These are phyloP conservation scores for Pogonocichla stellata DNA, from an alignment of 2,113 vertebrate species.

Conservation along the genomic window DNA sequence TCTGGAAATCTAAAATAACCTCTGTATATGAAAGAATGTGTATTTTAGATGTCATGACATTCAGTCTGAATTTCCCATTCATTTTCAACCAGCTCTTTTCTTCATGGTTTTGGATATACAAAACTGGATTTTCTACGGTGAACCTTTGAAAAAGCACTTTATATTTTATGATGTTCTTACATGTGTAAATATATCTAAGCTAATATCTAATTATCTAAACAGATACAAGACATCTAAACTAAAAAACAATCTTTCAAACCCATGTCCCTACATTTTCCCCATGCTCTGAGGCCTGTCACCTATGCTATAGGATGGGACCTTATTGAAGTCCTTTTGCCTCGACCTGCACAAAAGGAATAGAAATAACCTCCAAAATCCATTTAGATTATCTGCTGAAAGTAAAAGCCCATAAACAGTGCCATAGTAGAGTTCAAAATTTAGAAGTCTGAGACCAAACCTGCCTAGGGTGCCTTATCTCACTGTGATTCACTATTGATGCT, in stretches of 20 bases:
- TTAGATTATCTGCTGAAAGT: neutral
- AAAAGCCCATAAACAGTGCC: neutral
- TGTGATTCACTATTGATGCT: neutral
- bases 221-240: neutral
- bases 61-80: neutral
- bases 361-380: neutral
- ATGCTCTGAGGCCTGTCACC: neutral
- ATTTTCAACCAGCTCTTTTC: neutral
- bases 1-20: neutral
- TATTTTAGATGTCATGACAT: neutral
- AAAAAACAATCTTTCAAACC: neutral
- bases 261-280: neutral
- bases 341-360: neutral
- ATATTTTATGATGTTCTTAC: neutral
- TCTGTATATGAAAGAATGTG: neutral
- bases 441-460: neutral
- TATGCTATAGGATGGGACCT: neutral
- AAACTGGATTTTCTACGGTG: neutral
- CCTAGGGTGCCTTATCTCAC: neutral
- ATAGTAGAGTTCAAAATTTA: neutral
- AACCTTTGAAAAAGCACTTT: neutral
- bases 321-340: neutral
- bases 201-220: neutral
- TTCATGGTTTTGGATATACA: neutral
- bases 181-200: neutral